These are phyloP conservation scores for Trichogramma evanescens DNA, from an alignment of 2,888 invertebrate genomes.

Conservation along the genomic window DNA sequence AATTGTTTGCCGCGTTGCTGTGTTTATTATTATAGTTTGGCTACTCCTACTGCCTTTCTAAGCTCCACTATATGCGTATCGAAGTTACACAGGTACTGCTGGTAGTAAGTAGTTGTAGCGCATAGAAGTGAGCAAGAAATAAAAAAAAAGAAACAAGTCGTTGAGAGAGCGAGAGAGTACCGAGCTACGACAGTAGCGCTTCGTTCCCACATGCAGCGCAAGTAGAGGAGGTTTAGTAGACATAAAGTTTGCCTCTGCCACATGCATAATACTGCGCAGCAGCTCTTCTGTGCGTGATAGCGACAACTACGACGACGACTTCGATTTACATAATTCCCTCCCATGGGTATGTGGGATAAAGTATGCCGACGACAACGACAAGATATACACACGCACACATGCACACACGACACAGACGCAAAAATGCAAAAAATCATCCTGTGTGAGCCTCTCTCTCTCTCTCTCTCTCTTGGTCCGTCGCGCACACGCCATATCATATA, in stretches of 20 bases:
- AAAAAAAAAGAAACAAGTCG: neutral
- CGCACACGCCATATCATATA: no score
- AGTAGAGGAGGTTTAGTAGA: neutral
- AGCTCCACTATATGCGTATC: no score
- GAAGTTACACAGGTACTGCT: neutral
- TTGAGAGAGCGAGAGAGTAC: constrained; percentile 15
- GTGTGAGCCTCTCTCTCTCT: no score
- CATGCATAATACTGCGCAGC: constrained; percentile 28
- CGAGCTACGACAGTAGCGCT: constrained; percentile 31
- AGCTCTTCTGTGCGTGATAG: constrained; percentile 28
- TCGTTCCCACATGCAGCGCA: no score
- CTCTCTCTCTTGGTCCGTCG: no score
- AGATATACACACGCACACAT: no score
- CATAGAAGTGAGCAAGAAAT: neutral
- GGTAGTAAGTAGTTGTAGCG: constrained; percentile 12
- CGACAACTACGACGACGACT: constrained; percentile 29
- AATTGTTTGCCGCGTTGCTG: no score
- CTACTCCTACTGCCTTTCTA: no score
- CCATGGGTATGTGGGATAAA: neutral
- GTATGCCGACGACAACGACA: no score
- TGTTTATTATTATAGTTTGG: no score
- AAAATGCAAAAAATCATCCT: no score
- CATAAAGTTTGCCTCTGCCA: constrained; percentile 21
- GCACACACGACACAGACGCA: no score
- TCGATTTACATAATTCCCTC: constrained; percentile 36